Evolutionary conservation across 2,113 vertebrate genomes (phyloP).

Genomic region (Megaceryle maxima): DNA sequence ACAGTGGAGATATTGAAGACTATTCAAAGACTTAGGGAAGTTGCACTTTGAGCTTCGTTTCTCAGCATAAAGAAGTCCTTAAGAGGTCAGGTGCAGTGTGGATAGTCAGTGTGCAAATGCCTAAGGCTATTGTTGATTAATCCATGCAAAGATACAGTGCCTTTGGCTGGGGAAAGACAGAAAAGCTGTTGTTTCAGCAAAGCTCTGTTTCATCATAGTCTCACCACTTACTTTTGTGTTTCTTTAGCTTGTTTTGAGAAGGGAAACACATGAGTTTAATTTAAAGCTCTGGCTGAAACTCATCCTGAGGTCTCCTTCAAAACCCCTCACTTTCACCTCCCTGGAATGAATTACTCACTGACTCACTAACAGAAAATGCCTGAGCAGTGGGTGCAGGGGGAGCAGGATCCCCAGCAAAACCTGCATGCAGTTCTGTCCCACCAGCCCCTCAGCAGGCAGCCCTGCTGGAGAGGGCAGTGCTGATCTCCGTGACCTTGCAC

Average conservation of each 20-base stretch:
- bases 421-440: accelerated
- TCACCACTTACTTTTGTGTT: not conserved
- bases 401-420: not conserved
- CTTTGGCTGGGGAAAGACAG: not conserved
- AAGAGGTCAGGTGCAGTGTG: not conserved
- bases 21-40: not conserved
- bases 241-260: not conserved
- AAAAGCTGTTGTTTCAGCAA: not conserved
- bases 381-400: accelerated
- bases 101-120: not conserved
- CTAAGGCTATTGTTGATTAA: not conserved
- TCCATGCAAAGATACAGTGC: not conserved
- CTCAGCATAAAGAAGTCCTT: not conserved
- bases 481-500: not conserved
- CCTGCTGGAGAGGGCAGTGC: not conserved
- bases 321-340: not conserved
- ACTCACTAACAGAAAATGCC: not conserved
- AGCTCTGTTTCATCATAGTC: not conserved
- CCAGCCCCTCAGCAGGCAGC: not conserved
- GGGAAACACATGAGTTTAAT: not conserved
- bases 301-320: not conserved
- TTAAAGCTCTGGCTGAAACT: not conserved
- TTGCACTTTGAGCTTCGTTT: not conserved
- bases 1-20: not conserved
- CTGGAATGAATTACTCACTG: not conserved